Conservation (phyloP, 2,113 vertebrate species). For the Aplodontia rufa region DNA sequence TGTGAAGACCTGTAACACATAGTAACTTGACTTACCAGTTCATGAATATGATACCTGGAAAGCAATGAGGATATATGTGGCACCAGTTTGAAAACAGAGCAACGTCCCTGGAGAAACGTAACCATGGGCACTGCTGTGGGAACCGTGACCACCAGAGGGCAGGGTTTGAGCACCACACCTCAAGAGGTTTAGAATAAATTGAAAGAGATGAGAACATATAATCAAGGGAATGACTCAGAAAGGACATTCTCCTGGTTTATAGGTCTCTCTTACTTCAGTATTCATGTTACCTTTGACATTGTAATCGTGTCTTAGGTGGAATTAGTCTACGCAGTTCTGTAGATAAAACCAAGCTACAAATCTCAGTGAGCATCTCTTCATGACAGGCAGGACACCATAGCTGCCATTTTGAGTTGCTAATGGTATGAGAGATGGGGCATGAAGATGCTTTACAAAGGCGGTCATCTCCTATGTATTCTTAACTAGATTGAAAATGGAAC, state of each 20-base stretch:
- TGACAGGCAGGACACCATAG: background rate
- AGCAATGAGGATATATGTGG: background rate
- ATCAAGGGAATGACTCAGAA: background rate
- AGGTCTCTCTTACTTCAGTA: background rate
- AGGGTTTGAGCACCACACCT: background rate
- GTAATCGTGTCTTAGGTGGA: background rate
- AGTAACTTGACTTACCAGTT: background rate
- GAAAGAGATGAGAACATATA: background rate
- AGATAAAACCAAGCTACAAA: background rate
- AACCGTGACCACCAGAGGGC: background rate
- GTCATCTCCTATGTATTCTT: background rate
- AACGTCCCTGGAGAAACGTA: background rate
- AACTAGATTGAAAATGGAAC: background rate
- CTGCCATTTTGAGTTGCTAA: background rate
- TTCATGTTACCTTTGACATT: background rate
- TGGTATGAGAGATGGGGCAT: background rate
- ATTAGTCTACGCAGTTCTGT: background rate
- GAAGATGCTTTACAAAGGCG: background rate
- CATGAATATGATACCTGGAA: background rate
- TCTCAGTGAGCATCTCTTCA: background rate
- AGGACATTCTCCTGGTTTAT: background rate
- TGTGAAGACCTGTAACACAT: background rate
- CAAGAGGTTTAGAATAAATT: rapidly evolving
- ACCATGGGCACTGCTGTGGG: too few relatives aligned
- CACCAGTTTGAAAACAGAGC: background rate